These are phyloP conservation scores for Pagetopsis macropterus DNA, from an alignment of 2,797 vertebrate species.

Conservation along the genomic window DNA sequence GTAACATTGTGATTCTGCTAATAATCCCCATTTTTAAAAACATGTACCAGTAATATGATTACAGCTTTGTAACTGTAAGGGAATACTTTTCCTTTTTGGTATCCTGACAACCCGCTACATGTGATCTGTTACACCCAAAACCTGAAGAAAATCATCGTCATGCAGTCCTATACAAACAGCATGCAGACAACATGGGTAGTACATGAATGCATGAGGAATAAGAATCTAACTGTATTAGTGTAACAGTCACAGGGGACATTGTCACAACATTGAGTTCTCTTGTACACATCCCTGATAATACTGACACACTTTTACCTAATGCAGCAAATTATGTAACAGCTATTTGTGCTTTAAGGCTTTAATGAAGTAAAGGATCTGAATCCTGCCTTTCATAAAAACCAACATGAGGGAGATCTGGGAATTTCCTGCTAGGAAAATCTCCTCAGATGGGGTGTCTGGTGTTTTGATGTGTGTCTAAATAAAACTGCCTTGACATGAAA, in stretches of 20 bases:
- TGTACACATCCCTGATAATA: no score
- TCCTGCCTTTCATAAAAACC: neutral
- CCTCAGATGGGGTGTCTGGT: neutral
- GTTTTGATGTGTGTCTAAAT: slow-evolving; percentile 42
- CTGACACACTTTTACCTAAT: no score
- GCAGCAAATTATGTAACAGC: neutral
- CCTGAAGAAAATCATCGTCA: no score
- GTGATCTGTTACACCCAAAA: no score
- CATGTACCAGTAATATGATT: no score
- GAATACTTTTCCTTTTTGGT: no score
- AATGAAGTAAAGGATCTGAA: neutral
- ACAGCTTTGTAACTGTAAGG: no score
- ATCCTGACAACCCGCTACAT: no score
- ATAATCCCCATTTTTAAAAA: no score
- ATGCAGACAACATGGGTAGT: neutral
- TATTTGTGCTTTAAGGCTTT: neutral
- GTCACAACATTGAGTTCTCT: no score
- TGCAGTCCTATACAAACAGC: no score
- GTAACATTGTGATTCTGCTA: no score
- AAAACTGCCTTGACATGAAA: slow-evolving; percentile 27
- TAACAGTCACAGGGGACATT: neutral
- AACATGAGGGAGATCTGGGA: slow-evolving; percentile 6
- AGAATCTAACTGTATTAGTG: neutral
- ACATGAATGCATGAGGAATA: neutral
- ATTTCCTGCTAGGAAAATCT: slow-evolving; percentile 19